Evolutionary conservation across 1,140 invertebrate species (phyloP).

Genomic region (Pissodes strobi): DNA sequence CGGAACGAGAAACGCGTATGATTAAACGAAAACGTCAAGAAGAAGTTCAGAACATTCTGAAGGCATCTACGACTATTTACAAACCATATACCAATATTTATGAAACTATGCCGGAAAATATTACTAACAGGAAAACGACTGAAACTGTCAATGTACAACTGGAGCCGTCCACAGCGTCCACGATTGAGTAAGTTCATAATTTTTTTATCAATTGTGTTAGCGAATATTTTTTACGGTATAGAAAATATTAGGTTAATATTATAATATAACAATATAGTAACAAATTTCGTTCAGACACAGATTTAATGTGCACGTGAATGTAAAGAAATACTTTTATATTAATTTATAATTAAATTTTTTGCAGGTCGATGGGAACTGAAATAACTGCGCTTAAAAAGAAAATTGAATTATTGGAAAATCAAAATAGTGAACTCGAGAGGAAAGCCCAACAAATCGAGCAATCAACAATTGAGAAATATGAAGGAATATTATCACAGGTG

Average conservation of each 20-base stretch:
- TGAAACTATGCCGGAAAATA: background rate
- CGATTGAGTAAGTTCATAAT: background rate
- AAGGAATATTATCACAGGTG: slow-evolving; percentile 1
- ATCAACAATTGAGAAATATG: background rate
- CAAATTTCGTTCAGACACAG: no score
- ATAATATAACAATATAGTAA: no score
- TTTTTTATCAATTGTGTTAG: no score
- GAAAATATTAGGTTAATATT: no score
- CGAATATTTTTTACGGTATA: no score
- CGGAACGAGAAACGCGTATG: background rate
- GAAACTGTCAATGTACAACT: background rate
- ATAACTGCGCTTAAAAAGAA: background rate
- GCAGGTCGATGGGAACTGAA: slow-evolving; percentile 1
- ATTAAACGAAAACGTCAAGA: slow-evolving; percentile 3
- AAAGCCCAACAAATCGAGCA: no score
- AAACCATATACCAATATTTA: background rate
- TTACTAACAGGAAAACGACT: background rate
- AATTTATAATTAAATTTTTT: background rate
- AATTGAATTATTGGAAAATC: background rate
- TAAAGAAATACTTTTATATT: background rate
- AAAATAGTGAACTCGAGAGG: background rate
- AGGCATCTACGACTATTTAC: background rate
- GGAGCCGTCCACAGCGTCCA: background rate
- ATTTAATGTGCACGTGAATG: no score
- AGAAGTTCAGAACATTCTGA: background rate